Conservation (phyloP, 1,140 invertebrate species). For the Macrostomum lignano region DNA sequence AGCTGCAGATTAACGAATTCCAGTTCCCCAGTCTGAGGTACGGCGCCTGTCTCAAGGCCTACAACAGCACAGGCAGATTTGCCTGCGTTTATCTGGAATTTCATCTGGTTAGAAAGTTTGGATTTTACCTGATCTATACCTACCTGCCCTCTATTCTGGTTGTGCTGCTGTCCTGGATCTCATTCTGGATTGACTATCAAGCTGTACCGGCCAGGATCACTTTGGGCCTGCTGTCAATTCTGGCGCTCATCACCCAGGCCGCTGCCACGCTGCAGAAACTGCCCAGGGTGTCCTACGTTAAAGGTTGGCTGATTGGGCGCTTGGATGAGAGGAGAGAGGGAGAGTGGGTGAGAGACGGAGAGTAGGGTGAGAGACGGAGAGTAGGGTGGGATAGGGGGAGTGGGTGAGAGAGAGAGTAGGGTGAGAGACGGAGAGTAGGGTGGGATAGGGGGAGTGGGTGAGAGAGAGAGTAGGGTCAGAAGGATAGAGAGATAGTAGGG, state of each 20-base stretch:
- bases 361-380: too few relatives aligned
- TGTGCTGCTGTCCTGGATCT: conserved; percentile 1
- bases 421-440: too few relatives aligned
- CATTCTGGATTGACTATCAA: conserved; percentile 5
- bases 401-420: too few relatives aligned
- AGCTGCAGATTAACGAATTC: background rate
- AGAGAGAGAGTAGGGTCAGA: too few relatives aligned
- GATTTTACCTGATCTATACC: conserved; percentile 1
- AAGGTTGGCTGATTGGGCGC: too few relatives aligned
- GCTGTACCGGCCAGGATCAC: conserved; percentile 11
- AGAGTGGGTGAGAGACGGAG: too few relatives aligned
- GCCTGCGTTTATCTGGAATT: background rate
- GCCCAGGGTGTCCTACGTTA: conserved; percentile 33
- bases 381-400: too few relatives aligned
- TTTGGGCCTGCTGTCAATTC: conserved; percentile 13
- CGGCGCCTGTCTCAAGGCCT: background rate
- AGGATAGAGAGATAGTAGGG: too few relatives aligned
- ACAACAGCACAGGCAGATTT: background rate
- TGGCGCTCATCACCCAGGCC: conserved; percentile 16
- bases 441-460: too few relatives aligned
- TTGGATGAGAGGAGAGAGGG: too few relatives aligned
- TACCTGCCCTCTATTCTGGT: background rate
- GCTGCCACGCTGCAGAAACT: conserved; percentile 10
- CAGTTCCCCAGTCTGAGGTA: background rate
- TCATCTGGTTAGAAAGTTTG: background rate